A percentile compares a stretch with the other conserved stretches of the same genome.
Conservation (phyloP, 2,797 vertebrate species). For the Acanthopagrus latus region DNA sequence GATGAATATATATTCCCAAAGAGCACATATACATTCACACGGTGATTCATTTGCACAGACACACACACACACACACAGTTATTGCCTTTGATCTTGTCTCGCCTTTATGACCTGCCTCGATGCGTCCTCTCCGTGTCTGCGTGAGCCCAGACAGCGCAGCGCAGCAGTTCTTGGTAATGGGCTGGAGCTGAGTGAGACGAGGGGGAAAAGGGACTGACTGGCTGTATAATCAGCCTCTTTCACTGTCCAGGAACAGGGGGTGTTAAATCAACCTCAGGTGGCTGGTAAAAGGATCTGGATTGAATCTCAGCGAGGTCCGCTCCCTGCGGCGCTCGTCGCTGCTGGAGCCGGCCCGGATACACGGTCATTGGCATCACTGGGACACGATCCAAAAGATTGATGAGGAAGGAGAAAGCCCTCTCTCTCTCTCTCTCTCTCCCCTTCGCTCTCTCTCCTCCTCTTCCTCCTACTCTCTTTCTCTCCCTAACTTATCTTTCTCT, state of each 20-base stretch:
- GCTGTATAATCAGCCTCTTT: conserved; percentile 76
- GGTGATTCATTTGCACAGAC: background rate
- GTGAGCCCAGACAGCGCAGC: conserved; percentile 64
- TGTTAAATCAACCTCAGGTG: conserved; percentile 85
- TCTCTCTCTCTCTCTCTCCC: conserved; percentile 30
- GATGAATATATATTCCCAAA: conserved; percentile 13
- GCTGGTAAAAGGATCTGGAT: conserved; percentile 80
- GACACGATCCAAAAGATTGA: conserved; percentile 73
- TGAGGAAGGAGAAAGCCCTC: conserved; percentile 69
- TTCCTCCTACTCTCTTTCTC: conserved; percentile 27
- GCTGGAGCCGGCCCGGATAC: conserved; percentile 41
- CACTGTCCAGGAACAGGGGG: conserved; percentile 69
- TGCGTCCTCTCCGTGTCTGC: conserved; percentile 46
- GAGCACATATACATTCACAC: conserved; percentile 9
- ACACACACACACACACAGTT: background rate
- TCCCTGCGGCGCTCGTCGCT: conserved; percentile 53
- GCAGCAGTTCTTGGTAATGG: conserved; percentile 75
- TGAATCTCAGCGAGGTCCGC: conserved; percentile 66
- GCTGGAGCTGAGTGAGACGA: conserved; percentile 61
- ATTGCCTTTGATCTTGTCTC: conserved; percentile 59
- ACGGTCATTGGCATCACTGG: conserved; percentile 50
- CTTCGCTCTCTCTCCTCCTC: conserved; percentile 32
- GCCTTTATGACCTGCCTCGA: conserved; percentile 48
- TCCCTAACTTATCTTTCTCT: conserved; percentile 39
- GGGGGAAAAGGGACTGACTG: conserved; percentile 44